A percentile compares a stretch with the other conserved stretches of the same genome.
phyloP scores from a whole-genome alignment of 2,797 vertebrate genomes.

The Rallus crepitans region DNA sequence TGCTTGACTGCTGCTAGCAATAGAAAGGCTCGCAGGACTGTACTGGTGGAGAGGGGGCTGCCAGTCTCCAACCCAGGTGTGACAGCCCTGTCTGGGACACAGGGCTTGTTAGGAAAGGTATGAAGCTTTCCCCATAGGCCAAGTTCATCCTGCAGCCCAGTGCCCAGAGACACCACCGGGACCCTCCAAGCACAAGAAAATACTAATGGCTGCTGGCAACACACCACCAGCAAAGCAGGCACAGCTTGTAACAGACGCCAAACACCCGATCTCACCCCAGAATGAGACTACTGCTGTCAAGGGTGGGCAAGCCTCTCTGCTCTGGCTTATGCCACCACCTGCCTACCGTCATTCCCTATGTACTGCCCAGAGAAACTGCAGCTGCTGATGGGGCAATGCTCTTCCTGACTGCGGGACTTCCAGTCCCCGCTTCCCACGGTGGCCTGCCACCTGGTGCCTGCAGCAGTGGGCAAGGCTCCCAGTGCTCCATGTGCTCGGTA shows the following conservation, averaged over 20 bases:
- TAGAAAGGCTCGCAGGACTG: not conserved
- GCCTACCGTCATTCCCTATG: too few relatives aligned
- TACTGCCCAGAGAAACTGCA: not conserved
- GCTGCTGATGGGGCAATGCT: rapidly evolving
- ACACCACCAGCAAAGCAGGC: not conserved
- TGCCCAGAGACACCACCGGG: rapidly evolving
- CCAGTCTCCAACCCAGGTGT: not conserved
- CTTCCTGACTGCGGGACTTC: not conserved
- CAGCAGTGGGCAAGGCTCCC: rapidly evolving
- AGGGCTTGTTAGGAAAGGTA: not conserved
- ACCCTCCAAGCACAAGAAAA: not conserved
- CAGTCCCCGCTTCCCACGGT: not conserved
- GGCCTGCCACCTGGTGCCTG: rapidly evolving
- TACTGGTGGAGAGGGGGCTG: not conserved
- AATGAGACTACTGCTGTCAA: not conserved
- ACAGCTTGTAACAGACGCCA: rapidly evolving
- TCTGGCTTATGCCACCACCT: rapidly evolving
- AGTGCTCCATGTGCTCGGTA: rapidly evolving
- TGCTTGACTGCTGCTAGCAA: not conserved
- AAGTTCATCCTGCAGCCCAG: not conserved
- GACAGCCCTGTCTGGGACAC: not conserved
- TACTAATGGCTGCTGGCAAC: not conserved
- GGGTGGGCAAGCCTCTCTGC: not conserved
- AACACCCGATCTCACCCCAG: rapidly evolving
- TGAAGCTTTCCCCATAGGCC: not conserved